A percentile compares a stretch with the other conserved stretches of the same genome.
These are phyloP conservation scores for Odocoileus hemionus DNA, from an alignment of 2,113 vertebrate genomes.

Conservation along the genomic window DNA sequence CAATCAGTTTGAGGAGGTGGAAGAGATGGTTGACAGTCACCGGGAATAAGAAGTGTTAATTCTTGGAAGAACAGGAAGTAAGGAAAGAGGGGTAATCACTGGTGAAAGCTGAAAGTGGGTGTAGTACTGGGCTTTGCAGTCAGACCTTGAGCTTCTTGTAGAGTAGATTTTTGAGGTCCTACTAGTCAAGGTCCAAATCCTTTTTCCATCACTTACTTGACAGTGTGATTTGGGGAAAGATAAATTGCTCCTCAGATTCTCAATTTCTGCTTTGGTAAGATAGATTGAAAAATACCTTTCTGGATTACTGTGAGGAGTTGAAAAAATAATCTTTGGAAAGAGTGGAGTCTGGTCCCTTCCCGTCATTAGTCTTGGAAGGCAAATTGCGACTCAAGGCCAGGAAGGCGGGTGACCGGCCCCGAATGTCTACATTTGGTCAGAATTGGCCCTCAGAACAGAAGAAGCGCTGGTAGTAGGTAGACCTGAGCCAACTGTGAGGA, in stretches of 20 bases:
- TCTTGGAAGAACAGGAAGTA: background rate
- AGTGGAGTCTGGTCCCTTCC: background rate
- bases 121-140: background rate
- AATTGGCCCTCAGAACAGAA: background rate
- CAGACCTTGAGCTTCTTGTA: background rate
- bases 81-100: background rate
- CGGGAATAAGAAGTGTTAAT: background rate
- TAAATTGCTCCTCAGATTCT: background rate
- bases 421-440: background rate
- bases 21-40: background rate
- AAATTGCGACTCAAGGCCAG: background rate
- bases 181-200: background rate
- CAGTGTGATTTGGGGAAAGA: background rate
- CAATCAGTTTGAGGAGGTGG: background rate
- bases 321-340: background rate
- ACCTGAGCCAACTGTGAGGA: background rate
- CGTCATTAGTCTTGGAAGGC: background rate
- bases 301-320: background rate
- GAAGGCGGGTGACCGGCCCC: background rate
- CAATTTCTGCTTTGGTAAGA: constrained; percentile 17
- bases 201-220: background rate
- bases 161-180: background rate
- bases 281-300: background rate
- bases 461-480: background rate
- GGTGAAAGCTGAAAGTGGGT: background rate